Evolutionary conservation across 2,113 vertebrate genomes (phyloP), one percentile per base, ranked within the genome.

Genomic region (Scortum barcoo): DNA sequence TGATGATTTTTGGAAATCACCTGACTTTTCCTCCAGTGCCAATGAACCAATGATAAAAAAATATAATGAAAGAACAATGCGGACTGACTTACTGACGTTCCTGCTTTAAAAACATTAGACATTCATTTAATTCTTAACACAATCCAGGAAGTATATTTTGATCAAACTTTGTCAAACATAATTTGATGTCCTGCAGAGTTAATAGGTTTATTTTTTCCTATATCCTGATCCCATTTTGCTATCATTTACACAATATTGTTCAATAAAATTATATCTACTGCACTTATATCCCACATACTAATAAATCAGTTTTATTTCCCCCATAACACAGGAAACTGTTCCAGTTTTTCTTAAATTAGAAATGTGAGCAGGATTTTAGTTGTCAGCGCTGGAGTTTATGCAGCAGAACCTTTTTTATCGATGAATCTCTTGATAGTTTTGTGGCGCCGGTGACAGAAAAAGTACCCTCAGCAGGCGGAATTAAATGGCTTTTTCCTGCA

Each of bases 231-330:
- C 11, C 3, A 61, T 74, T 44, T 42, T 24, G 24, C 33, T 24
- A 12, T 56, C 26, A 36, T 65, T 86, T 75, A 53, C 53, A 60
- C 28, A 54, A 44, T 51, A 50, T 14, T 61, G 46, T 65, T 4
- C 36, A 42, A 19, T 67, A 76, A 58, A 72, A 68, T 38, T 5
- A 28, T 57, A 69, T 51, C 7, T 28, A 30, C 14, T 33, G 13
- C 65, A 51, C 19, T 51, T 42, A 62, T 10, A 24, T 61, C 54
- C 16, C 40, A 40, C 19, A 75, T 66, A 24, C 16, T 26, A 60
- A 78, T 78, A 72, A 79, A 79, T 88, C 60, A 44, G 0, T 67
- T 79, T 79, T 75, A 78, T 76, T 20, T 42, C 67, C 7, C 17
- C 2, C 17, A 24, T 65, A 36, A 67, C 44, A 19, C 24, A 68